Percentiles rank a stretch among this genome's conserved stretches.
Conservation (phyloP, 2,113 vertebrate species). For the Dermatemys mawii region DNA sequence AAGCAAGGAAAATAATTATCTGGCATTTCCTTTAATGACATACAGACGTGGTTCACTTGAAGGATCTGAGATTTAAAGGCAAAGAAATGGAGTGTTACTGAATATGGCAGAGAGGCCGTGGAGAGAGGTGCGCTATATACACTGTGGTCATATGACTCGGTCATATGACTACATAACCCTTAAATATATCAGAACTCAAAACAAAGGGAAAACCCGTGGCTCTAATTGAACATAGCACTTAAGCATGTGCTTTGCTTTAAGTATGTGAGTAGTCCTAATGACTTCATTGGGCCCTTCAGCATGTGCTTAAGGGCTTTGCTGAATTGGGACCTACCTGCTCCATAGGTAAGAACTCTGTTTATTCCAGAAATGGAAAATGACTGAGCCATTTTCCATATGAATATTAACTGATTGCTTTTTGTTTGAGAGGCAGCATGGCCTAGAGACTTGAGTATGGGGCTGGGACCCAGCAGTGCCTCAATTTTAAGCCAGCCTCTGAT, state of each 20-base stretch:
- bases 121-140: not conserved
- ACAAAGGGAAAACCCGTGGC: not conserved
- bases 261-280: not conserved
- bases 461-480: not conserved
- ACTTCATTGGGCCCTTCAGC: not conserved
- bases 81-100: not conserved
- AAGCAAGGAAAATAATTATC: not conserved
- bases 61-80: not conserved
- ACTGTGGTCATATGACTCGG: not conserved
- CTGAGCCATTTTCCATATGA: too few relatives aligned
- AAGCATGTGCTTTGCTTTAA: not conserved
- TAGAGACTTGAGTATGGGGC: not conserved
- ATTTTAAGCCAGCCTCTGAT: not conserved
- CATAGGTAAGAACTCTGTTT: not conserved
- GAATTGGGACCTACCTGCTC: not conserved
- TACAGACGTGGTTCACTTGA: not conserved
- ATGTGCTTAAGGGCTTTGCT: not conserved
- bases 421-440: not conserved
- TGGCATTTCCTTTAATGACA: not conserved
- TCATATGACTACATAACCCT: not conserved
- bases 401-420: not conserved
- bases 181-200: not conserved
- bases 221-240: not conserved
- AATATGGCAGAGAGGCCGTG: not conserved
- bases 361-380: not conserved